A percentile compares a stretch with the other conserved stretches of the same genome.
Evolutionary conservation across 2,797 vertebrate species (phyloP).

Genomic region (Argya squamiceps): DNA sequence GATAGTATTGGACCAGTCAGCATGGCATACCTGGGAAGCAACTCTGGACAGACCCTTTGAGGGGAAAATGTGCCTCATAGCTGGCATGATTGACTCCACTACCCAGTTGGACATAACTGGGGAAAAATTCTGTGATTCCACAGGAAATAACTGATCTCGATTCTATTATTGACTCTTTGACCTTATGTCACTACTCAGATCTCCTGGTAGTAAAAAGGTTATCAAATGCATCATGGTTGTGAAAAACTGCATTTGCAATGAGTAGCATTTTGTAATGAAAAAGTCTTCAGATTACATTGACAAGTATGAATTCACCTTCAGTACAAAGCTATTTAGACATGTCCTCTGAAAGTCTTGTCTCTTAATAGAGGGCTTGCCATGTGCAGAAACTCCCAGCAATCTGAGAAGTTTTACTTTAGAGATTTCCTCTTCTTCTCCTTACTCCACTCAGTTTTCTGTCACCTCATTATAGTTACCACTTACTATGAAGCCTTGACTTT

Average conservation of each 20-base stretch:
- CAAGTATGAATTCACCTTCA: not conserved
- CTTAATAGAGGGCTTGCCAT: not conserved
- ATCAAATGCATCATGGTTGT: not conserved
- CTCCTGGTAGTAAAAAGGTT: not conserved
- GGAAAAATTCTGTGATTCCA: not conserved
- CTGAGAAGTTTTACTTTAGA: not conserved
- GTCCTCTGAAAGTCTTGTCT: not conserved
- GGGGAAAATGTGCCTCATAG: not conserved
- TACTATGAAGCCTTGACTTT: not conserved
- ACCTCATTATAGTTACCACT: not conserved
- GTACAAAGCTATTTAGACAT: not conserved
- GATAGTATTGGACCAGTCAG: not conserved
- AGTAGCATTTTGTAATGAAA: not conserved
- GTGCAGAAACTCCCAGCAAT: not conserved
- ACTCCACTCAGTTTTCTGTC: not conserved
- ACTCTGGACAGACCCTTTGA: not conserved
- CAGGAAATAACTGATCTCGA: not conserved
- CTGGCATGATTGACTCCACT: not conserved
- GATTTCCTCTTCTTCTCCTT: not conserved
- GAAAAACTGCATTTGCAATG: not conserved
- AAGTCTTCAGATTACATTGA: not conserved
- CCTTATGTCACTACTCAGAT: not conserved
- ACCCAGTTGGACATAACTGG: not conserved
- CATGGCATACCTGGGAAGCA: not conserved
- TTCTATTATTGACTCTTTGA: not conserved